Evolutionary conservation across 1,140 invertebrate genomes (phyloP), one percentile per base, ranked within the genome.

Genomic region (Drosophila leontia): DNA sequence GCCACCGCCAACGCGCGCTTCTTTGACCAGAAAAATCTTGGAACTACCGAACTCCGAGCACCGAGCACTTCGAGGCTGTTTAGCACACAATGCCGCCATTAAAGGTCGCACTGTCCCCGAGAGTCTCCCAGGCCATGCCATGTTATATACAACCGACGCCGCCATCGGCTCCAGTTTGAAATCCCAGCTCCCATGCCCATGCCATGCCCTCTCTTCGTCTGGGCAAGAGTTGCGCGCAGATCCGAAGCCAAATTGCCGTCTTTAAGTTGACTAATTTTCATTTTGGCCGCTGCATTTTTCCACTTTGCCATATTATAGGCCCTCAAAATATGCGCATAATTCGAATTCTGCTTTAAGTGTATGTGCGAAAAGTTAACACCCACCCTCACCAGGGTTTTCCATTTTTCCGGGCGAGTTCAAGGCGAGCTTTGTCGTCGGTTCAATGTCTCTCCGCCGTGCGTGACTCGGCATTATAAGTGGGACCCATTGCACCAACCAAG

Each of bases 41-140:
- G 19, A 56, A n/a, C 32, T 35, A 3, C 32, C 29, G 26, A 34
- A 41, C 61, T 53, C 61, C 26, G n/a, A 41, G 32, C 17, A 12
- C 17, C 35, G 45, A 50, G 51, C 77, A 78, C 19, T 34, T n/a
- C 44, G 63, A 58, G 51, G 48, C 78, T 91, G 81, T 69, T 91
- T 91, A 91, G 81, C 87, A 91, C 82, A 91, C 88, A 91, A 91
- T 91, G 87, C 78, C 76, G 71, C 75, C 75, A 88, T 88, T 84
- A 88, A 88, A 84, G 80, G 80, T 78, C 72, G 75, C 67, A 48
- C 63, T 75, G 64, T 65, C 83, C 26, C 39, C 48, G 60, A 80
- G 60, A 83, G 68, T 58, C 77, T 69, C 51, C 69, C 81, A 85
- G 64, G 77, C 59, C 69, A 37, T 32, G 63, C 59, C 69, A 37